Evolutionary conservation across 1,140 invertebrate genomes (phyloP), one percentile per base, ranked within the genome.

Genomic region (Phymastichus coffea): DNA sequence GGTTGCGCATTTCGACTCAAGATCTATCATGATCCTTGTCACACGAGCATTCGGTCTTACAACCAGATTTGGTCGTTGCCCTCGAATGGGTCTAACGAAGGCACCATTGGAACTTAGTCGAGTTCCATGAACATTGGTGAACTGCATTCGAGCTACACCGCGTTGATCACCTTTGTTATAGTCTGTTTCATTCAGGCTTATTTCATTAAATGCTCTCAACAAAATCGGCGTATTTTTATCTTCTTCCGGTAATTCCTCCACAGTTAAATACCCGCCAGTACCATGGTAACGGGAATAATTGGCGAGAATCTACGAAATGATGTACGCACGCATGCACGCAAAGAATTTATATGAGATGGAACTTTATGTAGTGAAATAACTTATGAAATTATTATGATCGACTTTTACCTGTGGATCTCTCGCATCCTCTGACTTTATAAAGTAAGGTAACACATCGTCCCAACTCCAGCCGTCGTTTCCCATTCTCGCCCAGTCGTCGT

Each of bases 381-480:
- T n/a, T n/a, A n/a, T n/a, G n/a, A n/a, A n/a, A n/a, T n/a, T n/a
- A n/a, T n/a, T n/a, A n/a, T n/a, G n/a, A 30, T 30, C 7, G 6
- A 9, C 12, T 20, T 25, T 6, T 48, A 55, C 46, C 3, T 51
- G 8, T 19, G 17, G n/a, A 41, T 40, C 9, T 70, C 63, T 52
- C 1, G 17, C 1, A 15, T 54, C 28, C 68, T 82, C 81, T 0
- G 75, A 70, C 66, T 81, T 83, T 52, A 76, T 76, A 61, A 85
- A 85, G 65, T 83, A 85, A 3, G 78, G 76, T 4, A 83, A 67
- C 15, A 83, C 77, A 26, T 80, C 80, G 2, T 82, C 75, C 65
- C 82, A 88, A 22, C 81, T 80, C 86, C 86, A 88, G 4, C 83
- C 83, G 3, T 65, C 60, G 20, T 85, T 85, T 14, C 87, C 87